Evolutionary conservation across 2,113 vertebrate genomes (phyloP).

Genomic region (Shinisaurus crocodilurus): DNA sequence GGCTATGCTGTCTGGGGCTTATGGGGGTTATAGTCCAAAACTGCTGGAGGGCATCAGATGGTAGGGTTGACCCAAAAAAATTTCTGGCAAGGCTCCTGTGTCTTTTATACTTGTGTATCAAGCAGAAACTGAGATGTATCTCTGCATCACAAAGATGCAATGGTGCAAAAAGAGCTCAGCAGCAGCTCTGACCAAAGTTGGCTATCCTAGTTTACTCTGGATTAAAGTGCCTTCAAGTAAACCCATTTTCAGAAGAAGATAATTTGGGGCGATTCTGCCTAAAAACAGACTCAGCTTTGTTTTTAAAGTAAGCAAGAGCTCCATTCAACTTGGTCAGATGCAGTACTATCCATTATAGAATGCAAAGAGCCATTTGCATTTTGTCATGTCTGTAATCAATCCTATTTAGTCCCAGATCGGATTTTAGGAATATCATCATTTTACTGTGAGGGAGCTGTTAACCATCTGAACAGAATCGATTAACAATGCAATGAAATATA

Average conservation of each 20-base stretch:
- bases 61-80: not conserved
- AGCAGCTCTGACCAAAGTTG: not conserved
- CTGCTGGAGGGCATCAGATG: too few relatives aligned
- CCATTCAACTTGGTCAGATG: conserved; percentile 9
- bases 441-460: conserved; percentile 35
- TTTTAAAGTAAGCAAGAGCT: not conserved
- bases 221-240: not conserved
- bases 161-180: not conserved
- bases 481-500: conserved; percentile 45
- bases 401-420: conserved; percentile 41
- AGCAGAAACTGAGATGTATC: not conserved
- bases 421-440: conserved; percentile 38
- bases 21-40: not conserved
- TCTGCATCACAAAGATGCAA: not conserved
- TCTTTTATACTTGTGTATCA: not conserved
- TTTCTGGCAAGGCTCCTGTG: not conserved
- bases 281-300: not conserved
- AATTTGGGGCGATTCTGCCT: not conserved
- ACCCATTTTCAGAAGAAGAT: not conserved
- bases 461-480: conserved; percentile 45
- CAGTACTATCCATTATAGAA: not conserved
- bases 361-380: conserved; percentile 30
- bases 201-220: not conserved
- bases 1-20: too few relatives aligned
- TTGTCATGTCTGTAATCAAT: conserved; percentile 49